phyloP scores from a whole-genome alignment of 2,113 vertebrate species.

The Benitochromis conjunctus region DNA sequence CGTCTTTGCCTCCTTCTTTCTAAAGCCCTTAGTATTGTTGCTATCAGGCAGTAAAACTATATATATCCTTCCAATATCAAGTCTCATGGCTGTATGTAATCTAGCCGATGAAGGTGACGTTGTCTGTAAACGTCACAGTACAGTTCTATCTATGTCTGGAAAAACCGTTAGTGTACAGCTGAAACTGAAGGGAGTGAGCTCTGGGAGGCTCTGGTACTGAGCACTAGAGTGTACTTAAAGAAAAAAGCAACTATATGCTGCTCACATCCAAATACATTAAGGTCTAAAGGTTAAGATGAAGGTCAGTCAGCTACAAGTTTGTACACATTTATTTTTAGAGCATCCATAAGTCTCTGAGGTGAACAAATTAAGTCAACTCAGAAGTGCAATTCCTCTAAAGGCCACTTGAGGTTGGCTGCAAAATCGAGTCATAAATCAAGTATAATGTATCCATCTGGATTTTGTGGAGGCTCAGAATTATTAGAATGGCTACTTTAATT shows the following conservation, averaged over 20 bases:
- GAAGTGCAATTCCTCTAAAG: background rate
- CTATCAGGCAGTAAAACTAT: background rate
- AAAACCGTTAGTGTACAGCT: background rate
- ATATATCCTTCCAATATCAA: background rate
- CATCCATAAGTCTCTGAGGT: background rate
- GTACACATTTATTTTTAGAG: background rate
- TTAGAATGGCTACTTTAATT: background rate
- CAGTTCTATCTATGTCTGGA: background rate
- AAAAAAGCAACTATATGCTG: background rate
- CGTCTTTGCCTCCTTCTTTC: background rate
- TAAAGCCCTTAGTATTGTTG: background rate
- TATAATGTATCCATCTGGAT: background rate
- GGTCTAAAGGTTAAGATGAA: background rate
- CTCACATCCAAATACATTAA: background rate
- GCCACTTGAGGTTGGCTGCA: background rate
- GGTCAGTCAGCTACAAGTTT: background rate
- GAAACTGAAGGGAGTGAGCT: background rate
- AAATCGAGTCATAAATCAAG: background rate
- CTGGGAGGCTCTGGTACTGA: too few relatives aligned
- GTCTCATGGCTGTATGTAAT: background rate
- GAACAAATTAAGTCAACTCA: background rate
- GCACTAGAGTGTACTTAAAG: background rate
- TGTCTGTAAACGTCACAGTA: background rate
- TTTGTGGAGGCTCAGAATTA: background rate
- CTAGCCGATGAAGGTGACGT: background rate